These are phyloP conservation scores for Anaspis maculata DNA, from an alignment of 2,888 invertebrate genomes.

Conservation along the genomic window DNA sequence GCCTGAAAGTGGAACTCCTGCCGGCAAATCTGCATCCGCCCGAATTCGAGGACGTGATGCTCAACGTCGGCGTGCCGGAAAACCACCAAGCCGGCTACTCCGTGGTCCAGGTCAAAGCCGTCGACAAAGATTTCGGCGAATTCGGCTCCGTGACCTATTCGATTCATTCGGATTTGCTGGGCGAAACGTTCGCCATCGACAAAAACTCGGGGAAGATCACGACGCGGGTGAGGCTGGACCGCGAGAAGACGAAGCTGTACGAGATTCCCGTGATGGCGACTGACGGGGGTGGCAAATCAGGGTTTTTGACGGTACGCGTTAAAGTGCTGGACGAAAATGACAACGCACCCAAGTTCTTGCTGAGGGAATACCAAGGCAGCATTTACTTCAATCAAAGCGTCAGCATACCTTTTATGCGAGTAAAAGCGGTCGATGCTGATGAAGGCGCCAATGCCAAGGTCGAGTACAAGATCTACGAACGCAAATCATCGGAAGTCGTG, in stretches of 20 bases:
- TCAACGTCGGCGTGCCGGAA: slow-evolving; percentile 74
- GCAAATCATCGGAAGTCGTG: slow-evolving; percentile 51
- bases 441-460: slow-evolving; percentile 64
- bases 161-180: slow-evolving; percentile 65
- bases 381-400: slow-evolving; percentile 53
- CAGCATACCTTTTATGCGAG: slow-evolving; percentile 52
- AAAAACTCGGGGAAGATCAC: slow-evolving; percentile 61
- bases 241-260: slow-evolving; percentile 61
- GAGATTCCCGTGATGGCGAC: slow-evolving; percentile 74
- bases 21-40: slow-evolving; percentile 76
- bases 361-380: slow-evolving; percentile 69
- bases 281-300: slow-evolving; percentile 73
- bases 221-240: slow-evolving; percentile 56
- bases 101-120: slow-evolving; percentile 66
- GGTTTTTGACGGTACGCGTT: slow-evolving; percentile 68
- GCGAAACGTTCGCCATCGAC: slow-evolving; percentile 67
- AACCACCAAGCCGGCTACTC: slow-evolving; percentile 69
- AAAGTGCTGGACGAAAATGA: slow-evolving; percentile 79
- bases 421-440: slow-evolving; percentile 71
- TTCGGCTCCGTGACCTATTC: slow-evolving; percentile 68
- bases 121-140: slow-evolving; percentile 74
- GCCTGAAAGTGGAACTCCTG: slow-evolving; percentile 68
- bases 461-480: slow-evolving; percentile 70
- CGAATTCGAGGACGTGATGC: slow-evolving; percentile 64
- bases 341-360: slow-evolving; percentile 67